Percentiles rank a stretch among this genome's conserved stretches.
These are phyloP conservation scores for Quiscalus mexicanus DNA, from an alignment of 2,113 vertebrate species.

Conservation along the genomic window DNA sequence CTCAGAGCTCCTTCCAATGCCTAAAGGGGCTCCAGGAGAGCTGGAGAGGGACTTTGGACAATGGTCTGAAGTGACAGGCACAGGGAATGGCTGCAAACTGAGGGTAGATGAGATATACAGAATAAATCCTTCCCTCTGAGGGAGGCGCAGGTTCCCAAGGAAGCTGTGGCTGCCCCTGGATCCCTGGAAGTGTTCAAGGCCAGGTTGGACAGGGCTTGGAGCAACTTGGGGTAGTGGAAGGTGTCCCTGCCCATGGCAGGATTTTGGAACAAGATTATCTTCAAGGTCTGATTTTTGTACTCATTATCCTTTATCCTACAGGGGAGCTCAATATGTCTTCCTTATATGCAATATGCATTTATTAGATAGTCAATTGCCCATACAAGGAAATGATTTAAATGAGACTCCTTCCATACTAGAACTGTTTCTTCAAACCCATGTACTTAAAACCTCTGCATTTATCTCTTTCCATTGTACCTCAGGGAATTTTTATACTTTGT, in stretches of 20 bases:
- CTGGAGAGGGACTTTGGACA: background rate
- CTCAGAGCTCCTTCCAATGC: background rate
- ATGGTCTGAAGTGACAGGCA: background rate
- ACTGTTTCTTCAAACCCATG: background rate
- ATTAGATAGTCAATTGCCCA: background rate
- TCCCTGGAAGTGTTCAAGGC: background rate
- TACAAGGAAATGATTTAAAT: background rate
- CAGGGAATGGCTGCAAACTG: background rate
- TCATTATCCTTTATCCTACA: background rate
- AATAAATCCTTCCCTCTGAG: background rate
- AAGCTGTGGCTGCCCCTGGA: background rate
- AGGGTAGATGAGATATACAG: background rate
- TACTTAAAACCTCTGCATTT: background rate
- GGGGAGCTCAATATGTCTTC: background rate
- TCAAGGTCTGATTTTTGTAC: constrained; percentile 1
- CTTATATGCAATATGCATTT: background rate
- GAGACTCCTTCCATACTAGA: background rate
- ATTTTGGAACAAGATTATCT: background rate
- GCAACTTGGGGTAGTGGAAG: fast-evolving
- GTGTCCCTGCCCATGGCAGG: background rate
- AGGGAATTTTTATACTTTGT: background rate
- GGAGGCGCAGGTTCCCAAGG: background rate
- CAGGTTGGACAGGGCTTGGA: background rate
- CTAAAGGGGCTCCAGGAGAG: background rate
- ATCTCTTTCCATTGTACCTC: constrained; percentile 8